Base-by-base conservation (phyloP, 2,888 invertebrate genomes). In the Opisthograptis luteolata region DNA sequence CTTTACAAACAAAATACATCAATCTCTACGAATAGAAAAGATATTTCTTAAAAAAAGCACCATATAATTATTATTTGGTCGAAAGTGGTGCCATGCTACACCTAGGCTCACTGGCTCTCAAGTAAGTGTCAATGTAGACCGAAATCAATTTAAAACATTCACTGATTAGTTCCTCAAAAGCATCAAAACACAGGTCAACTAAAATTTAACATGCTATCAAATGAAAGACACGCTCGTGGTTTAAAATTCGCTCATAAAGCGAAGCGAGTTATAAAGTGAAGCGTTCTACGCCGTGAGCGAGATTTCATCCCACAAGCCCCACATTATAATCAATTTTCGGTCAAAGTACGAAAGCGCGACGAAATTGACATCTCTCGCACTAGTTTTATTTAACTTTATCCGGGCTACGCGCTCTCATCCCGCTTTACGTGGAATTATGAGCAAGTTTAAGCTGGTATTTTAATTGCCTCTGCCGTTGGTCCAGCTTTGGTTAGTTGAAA, bases 401-500 rank as follows among this genome's bases (percentile, higher is more conserved):
- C 45, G 36, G 36, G 47, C 53, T 48, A 31, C 56, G 36, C 37
- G 45, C 36, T 62, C 36, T 62, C 61, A 40, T 59, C 55, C 60
- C 50, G 61, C 62, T 58, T 56, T 46, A 47, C 50, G 48, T 41
- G 52, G 46, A 56, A 49, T 56, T 52, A 46, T 28, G 45, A 49
- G 40, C 34, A 50, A 39, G 48, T 43, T 41, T 36, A 42, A 55
- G 46, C 45, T 27, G 40, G 56, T 53, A 56, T 66, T 66, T 66
- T 68, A 69, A 71, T 72, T 68, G 68, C 55, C 57, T 66, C 45
- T 65, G 58, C 62, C 55, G 62, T 58, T 42, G 57, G 45, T 57
- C 62, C 51, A 55, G 53, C 60, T 58, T 51, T 34, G 49, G 55
- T 46, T 60, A 60, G 64, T 63, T 65, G 51, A 65, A 66, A 61